A percentile compares a stretch with the other conserved stretches of the same genome.
Conservation (phyloP, 2,888 invertebrate species). For the Dolomedes plantarius region DNA sequence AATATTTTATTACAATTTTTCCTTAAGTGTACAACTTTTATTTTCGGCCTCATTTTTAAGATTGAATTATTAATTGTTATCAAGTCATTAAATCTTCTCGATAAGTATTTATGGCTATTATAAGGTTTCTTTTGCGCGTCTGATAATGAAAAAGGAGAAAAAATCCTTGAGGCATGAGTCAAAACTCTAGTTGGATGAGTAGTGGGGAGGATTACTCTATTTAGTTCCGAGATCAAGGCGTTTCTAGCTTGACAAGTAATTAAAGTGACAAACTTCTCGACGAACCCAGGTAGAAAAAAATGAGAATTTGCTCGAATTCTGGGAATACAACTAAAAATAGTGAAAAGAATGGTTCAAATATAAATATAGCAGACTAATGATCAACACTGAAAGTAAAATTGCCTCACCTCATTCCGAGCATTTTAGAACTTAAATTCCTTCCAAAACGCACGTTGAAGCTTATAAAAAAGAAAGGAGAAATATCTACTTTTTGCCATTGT, state of each 20-base stretch:
- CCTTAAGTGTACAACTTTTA: no score
- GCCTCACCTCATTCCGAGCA: neutral
- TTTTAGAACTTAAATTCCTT: neutral
- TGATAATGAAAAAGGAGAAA: no score
- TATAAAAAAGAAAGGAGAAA: no score
- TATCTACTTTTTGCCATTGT: no score
- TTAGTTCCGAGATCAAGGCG: neutral
- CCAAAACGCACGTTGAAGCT: no score
- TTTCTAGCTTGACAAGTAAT: slow-evolving; percentile 3
- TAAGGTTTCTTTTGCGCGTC: no score
- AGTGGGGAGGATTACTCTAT: neutral
- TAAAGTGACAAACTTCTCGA: neutral
- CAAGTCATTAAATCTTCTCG: no score
- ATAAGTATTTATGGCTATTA: no score
- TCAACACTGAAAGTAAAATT: neutral
- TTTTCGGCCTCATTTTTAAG: no score
- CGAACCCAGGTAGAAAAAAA: neutral
- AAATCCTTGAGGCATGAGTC: no score
- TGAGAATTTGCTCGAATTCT: neutral
- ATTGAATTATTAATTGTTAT: no score
- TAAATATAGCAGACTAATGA: neutral
- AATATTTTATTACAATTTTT: no score
- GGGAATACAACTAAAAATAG: neutral
- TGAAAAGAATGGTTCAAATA: neutral
- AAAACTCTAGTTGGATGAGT: neutral